A percentile compares a stretch with the other conserved stretches of the same genome.
phyloP scores from a whole-genome alignment of 2,113 vertebrate genomes.

The Hippocampus guttulatus region DNA sequence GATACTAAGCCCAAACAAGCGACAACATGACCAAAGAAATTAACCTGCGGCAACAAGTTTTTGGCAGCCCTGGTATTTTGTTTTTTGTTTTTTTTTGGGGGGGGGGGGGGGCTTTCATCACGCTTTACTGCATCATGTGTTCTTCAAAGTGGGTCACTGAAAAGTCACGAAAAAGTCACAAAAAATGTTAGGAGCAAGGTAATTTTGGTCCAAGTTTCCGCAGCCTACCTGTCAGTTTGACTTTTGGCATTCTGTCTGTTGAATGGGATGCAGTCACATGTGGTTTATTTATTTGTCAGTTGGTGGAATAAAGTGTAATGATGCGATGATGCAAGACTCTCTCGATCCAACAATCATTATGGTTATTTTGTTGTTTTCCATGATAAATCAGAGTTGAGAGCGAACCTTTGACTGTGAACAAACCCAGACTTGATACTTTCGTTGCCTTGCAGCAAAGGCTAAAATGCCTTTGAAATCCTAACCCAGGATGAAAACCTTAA shows the following conservation, averaged over 20 bases:
- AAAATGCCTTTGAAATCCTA: no score
- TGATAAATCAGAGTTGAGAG: no score
- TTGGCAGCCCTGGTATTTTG: background rate
- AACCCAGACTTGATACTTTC: no score
- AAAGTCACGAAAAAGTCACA: conserved; percentile 7
- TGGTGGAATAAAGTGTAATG: background rate
- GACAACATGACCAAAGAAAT: conserved; percentile 32
- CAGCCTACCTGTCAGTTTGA: conserved; percentile 1
- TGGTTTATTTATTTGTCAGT: conserved; percentile 14
- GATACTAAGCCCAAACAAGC: background rate
- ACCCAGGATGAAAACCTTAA: no score
- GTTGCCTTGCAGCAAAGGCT: no score
- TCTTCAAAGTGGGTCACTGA: conserved; percentile 29
- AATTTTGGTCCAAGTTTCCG: background rate
- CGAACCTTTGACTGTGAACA: no score
- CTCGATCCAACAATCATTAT: background rate
- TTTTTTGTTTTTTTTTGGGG: conserved; percentile 3
- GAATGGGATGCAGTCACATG: conserved; percentile 10
- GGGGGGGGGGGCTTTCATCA: conserved; percentile 9
- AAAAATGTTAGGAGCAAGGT: background rate
- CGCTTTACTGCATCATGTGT: conserved; percentile 28
- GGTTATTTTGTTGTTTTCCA: no score
- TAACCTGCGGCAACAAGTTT: conserved; percentile 34
- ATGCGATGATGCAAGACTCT: background rate
- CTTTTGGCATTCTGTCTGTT: conserved; percentile 13